Evolutionary conservation across 2,113 vertebrate species (phyloP), one percentile per base, ranked within the genome.

Genomic region (Entelurus aequoreus): DNA sequence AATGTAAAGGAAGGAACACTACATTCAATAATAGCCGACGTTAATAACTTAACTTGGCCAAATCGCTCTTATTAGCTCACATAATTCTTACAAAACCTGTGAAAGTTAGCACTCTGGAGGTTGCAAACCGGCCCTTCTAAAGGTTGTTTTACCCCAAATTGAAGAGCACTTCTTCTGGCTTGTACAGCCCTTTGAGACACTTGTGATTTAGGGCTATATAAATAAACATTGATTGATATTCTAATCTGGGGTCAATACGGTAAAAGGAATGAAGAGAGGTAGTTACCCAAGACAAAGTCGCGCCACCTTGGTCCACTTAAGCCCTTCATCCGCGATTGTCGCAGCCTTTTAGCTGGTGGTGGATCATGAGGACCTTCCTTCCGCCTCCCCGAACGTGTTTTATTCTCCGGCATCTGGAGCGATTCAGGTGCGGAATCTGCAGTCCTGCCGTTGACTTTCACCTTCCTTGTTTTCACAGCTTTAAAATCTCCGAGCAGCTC

Each of bases 261-360:
- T 57, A 21, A 21, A 49, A 57, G 40, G n/a, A 12, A 42, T 10
- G 40, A 62, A 73, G 65, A 7, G 57, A 58, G 19, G 14, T 78
- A 84, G 50, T 96, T 94, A 96, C 95, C 94, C 71, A 97, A 81
- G 67, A 95, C 91, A 86, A 90, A 93, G 89, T 98, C 95, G 77
- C 90, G 87, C 91, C 91, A 95, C 83, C 88, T 92, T 53, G 90
- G 91, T 50, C 87, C 86, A 63, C 91, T 85, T 72, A 93, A 90
- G 89, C 94, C 92, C 84, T 88, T 93, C 91, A 86, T 88, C 82
- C 91, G 90, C 80, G 91, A 94, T 87, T 92, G 93, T 87, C 88
- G 91, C 86, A 93, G 90, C 87, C 76, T 91, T 90, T 97, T 93
- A 66, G 88, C 89, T 84, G 93, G 83, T 48, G 75, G 66, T 56